Conservation (phyloP, 1,140 invertebrate species). For the Solen grandis region DNA sequence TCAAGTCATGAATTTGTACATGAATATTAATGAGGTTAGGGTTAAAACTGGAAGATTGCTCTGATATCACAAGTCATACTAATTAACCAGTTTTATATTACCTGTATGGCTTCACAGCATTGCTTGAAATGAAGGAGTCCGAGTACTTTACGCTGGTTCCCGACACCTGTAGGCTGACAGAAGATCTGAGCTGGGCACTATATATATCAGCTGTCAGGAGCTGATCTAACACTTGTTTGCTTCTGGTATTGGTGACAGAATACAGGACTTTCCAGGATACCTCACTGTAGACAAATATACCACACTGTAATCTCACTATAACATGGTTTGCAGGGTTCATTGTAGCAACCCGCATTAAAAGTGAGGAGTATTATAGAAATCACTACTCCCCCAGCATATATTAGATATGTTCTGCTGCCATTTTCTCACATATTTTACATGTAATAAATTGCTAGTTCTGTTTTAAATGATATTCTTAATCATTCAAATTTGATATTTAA, state of each 20-base stretch:
- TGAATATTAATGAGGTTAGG: no score
- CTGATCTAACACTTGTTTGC: background rate
- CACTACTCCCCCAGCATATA: background rate
- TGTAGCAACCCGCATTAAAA: no score
- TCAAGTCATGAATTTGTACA: no score
- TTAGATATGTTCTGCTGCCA: background rate
- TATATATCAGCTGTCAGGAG: slow-evolving; percentile 4
- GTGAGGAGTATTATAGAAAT: no score
- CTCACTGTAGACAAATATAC: background rate
- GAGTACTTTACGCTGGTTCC: slow-evolving; percentile 29
- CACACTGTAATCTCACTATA: background rate
- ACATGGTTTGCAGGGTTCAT: background rate
- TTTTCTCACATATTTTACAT: no score
- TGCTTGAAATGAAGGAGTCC: background rate
- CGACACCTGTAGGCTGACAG: background rate
- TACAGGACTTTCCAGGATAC: slow-evolving; percentile 10
- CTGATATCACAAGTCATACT: no score
- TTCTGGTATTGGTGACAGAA: slow-evolving; percentile 27
- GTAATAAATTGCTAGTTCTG: no score
- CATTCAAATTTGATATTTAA: no score
- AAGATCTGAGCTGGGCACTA: slow-evolving; percentile 4
- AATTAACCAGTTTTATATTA: no score
- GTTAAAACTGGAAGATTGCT: no score
- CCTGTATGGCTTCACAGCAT: no score
- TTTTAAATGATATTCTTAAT: no score